These are phyloP conservation scores for Leptopilina myrica DNA, from an alignment of 2,888 invertebrate species.

Conservation along the genomic window DNA sequence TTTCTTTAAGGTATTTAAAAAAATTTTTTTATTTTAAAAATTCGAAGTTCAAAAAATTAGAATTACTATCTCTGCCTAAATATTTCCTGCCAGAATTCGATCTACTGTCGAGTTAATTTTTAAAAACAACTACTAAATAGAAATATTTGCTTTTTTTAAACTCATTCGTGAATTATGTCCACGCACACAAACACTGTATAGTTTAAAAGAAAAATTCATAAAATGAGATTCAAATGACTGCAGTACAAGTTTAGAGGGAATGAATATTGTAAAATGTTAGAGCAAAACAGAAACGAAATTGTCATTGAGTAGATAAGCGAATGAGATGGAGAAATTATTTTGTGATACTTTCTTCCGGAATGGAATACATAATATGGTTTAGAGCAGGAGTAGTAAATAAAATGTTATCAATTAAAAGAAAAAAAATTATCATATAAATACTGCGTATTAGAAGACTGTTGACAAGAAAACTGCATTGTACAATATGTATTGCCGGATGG, in stretches of 20 bases:
- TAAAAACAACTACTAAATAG: not conserved
- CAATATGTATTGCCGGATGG: conserved; percentile 75
- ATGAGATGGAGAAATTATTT: conserved; percentile 74
- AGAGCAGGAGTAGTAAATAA: conserved; percentile 70
- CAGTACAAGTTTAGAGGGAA: conserved; percentile 17
- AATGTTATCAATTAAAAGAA: conserved; percentile 73
- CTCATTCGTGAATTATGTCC: not conserved
- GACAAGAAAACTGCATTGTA: conserved; percentile 75
- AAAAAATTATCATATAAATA: conserved; percentile 55
- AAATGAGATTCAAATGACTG: conserved; percentile 28
- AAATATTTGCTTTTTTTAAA: not conserved
- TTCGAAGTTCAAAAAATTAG: no score
- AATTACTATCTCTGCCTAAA: not conserved
- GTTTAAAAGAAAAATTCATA: conserved; percentile 2
- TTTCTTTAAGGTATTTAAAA: no score
- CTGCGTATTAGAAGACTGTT: conserved; percentile 75
- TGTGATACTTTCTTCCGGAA: conserved; percentile 76
- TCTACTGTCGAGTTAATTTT: conserved; percentile 17
- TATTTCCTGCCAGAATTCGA: not conserved
- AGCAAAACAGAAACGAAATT: conserved; percentile 44
- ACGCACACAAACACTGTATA: not conserved
- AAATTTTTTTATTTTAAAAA: no score
- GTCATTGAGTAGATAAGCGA: conserved; percentile 43
- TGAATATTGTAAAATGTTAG: conserved; percentile 46
- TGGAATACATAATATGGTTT: conserved; percentile 74